Conservation (phyloP, 2,888 invertebrate genomes). For the Folsomia candida region DNA sequence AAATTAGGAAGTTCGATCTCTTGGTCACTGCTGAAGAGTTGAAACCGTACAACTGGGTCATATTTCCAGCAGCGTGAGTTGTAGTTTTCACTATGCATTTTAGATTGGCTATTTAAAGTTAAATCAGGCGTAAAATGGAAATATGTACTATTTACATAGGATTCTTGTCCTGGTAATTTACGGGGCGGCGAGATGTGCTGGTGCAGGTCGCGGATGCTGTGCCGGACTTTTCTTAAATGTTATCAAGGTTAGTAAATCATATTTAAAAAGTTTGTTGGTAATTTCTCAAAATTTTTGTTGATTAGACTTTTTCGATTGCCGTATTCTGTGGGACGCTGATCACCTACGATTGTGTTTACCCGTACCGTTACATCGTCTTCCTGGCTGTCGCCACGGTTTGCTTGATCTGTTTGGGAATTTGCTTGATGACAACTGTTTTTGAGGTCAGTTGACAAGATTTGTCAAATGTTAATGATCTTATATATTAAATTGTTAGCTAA, state of each 20-base stretch:
- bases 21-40: slow-evolving; percentile 25
- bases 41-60: slow-evolving; percentile 39
- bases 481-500: not conserved
- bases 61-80: slow-evolving; percentile 35
- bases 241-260: slow-evolving; percentile 18
- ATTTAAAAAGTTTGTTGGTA: not conserved
- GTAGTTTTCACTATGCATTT: not conserved
- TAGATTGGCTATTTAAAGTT: too few species aligned
- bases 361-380: slow-evolving; percentile 36
- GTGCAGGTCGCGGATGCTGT: slow-evolving; percentile 27
- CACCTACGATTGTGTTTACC: slow-evolving; percentile 26
- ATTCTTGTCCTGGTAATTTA: slow-evolving; percentile 27
- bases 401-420: slow-evolving; percentile 37
- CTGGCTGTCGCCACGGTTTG: slow-evolving; percentile 27
- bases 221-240: slow-evolving; percentile 22
- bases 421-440: slow-evolving; percentile 35
- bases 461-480: not conserved
- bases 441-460: slow-evolving; percentile 23
- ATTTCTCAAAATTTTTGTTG: not conserved
- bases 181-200: slow-evolving; percentile 32
- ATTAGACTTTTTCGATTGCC: slow-evolving; percentile 29
- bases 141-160: slow-evolving; percentile 14
- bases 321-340: slow-evolving; percentile 29
- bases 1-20: slow-evolving; percentile 27
- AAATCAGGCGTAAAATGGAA: not conserved